A percentile compares a stretch with the other conserved stretches of the same genome.
Conservation (phyloP, 2,113 vertebrate species). For the Galeopterus variegatus region DNA sequence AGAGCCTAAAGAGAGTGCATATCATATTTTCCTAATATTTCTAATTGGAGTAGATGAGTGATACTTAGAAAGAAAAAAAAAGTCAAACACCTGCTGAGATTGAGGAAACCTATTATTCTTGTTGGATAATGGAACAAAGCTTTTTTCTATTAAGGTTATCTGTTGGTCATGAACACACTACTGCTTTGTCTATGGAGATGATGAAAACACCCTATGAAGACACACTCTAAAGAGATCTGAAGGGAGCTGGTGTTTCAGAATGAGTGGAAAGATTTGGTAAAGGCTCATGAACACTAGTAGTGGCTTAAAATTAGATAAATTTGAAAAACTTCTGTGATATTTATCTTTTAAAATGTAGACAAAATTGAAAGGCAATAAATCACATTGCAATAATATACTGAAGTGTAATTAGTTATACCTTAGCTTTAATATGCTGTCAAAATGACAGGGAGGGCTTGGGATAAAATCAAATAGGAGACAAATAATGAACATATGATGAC, state of each 20-base stretch:
- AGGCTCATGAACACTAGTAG: background rate
- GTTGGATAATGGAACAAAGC: slow-evolving; percentile 26
- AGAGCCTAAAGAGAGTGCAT: background rate
- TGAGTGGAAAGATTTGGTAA: background rate
- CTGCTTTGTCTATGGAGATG: slow-evolving; percentile 34
- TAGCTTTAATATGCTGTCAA: background rate
- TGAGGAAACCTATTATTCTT: slow-evolving; percentile 55
- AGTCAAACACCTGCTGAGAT: background rate
- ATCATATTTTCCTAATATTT: slow-evolving; percentile 51
- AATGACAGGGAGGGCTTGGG: background rate
- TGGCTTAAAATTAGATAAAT: background rate
- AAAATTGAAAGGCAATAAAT: background rate
- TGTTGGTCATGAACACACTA: background rate
- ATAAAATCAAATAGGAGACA: background rate
- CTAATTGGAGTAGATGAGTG: background rate
- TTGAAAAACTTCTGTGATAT: background rate
- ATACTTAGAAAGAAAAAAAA: background rate
- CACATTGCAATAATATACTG: background rate
- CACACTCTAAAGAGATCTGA: background rate
- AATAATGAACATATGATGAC: background rate
- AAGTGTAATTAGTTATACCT: background rate
- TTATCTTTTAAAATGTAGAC: slow-evolving; percentile 2
- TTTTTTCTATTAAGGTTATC: background rate
- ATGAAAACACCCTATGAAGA: background rate
- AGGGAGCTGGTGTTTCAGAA: slow-evolving; percentile 36